phyloP scores from a whole-genome alignment of 1,140 invertebrate species.

The Drosophila paulistorum region DNA sequence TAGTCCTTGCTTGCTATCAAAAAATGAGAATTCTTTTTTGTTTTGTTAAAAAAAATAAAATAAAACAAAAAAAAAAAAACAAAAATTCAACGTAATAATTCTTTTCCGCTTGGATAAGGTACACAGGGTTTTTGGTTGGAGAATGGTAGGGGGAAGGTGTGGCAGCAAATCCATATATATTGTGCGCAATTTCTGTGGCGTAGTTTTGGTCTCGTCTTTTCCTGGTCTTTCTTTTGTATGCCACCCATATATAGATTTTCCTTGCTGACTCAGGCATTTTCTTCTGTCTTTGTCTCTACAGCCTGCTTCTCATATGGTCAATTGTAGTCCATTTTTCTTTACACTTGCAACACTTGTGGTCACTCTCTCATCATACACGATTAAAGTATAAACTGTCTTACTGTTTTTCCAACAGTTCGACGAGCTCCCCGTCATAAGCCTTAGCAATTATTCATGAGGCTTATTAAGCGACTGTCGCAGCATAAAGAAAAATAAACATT shows the following conservation, averaged over 20 bases:
- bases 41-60: constrained; percentile 30
- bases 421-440: constrained; percentile 38
- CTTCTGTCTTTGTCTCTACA: constrained; percentile 11
- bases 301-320: constrained; percentile 20
- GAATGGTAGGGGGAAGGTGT: neutral
- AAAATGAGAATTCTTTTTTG: constrained; percentile 70
- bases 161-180: constrained; percentile 15
- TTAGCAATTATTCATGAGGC: constrained; percentile 66
- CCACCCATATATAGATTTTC: constrained; percentile 15
- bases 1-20: constrained; percentile 65
- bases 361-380: too few relatives aligned
- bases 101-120: constrained; percentile 81
- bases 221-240: constrained; percentile 34
- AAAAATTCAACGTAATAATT: constrained; percentile 81
- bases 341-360: constrained; percentile 17
- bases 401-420: neutral
- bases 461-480: constrained; percentile 67
- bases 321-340: constrained; percentile 62
- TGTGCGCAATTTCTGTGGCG: constrained; percentile 73
- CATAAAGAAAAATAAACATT: constrained; percentile 64
- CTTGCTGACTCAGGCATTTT: constrained; percentile 30
- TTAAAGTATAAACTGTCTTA: too few relatives aligned
- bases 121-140: neutral
- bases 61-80: constrained; percentile 22
- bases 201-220: constrained; percentile 21